Evolutionary conservation across 2,888 invertebrate species (phyloP), one percentile per base, ranked within the genome.

Genomic region (Leucoma salicis): DNA sequence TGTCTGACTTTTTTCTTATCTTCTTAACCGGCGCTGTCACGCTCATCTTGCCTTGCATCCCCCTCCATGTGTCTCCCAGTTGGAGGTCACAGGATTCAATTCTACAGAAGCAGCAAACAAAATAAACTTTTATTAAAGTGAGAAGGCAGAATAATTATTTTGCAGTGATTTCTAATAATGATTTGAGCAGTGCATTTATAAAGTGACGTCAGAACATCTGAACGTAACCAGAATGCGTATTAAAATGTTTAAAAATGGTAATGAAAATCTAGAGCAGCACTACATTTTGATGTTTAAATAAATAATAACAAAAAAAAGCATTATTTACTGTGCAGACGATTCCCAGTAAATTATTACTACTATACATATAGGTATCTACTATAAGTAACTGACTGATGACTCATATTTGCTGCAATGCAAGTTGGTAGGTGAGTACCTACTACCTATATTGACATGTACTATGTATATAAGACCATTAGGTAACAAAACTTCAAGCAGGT

Each of bases 31-130:
- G 85, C 83, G 91, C 88, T 82, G 92, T 92, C 91, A 93, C 92
- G 92, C 94, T 95, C 95, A 95, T 95, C 93, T 95, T 94, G 93
- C 93, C 92, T 94, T 94, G 94, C 92, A 92, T 92, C 90, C 94
- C 94, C 93, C 94, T 94, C 91, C 93, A 90, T 90, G 90, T 88
- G 90, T 90, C 90, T 86, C 90, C 90, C 84, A 87, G 87, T 82
- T 90, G 95, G 91, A 95, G 93, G 91, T 96, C 95, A 95, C 95
- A 94, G 92, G 95, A 95, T 93, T 95, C 95, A 92, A 95, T 94
- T 95, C 96, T 96, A 92, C 63, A 83, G 80, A 79, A 85, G 81
- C 80, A 85, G 81, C 80, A 93, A 94, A 84, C 73, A 83, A 71
- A 82, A 81, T 77, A 74, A 74, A 77, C 75, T 74, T 69, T 79